These are phyloP conservation scores for Halichoerus grypus DNA, from an alignment of 2,113 vertebrate species.

Conservation along the genomic window DNA sequence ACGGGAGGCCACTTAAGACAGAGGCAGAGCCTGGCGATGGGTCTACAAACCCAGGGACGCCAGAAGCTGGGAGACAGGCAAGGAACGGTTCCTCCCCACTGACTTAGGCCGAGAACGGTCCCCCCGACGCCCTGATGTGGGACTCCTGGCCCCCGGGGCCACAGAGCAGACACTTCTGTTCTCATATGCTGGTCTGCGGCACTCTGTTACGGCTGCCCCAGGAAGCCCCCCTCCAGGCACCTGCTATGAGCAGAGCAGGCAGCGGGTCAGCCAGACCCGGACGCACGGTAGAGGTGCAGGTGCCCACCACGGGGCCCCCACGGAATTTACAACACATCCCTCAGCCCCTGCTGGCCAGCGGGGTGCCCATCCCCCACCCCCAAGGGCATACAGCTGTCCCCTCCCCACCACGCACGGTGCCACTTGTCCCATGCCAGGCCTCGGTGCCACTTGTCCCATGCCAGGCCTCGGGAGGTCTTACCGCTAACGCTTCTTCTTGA, in stretches of 20 bases:
- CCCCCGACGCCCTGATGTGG: accelerated
- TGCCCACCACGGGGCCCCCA: accelerated
- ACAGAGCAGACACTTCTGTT: neutral
- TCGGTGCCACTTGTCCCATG: accelerated
- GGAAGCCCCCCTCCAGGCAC: accelerated
- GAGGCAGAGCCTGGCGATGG: neutral
- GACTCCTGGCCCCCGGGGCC: neutral
- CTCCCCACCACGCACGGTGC: accelerated
- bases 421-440: too few species aligned
- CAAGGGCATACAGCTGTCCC: accelerated
- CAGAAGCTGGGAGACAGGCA: neutral
- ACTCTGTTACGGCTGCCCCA: accelerated
- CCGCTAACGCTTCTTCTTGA: constrained; percentile 96
- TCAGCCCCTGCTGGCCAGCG: neutral
- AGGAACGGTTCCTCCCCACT: neutral
- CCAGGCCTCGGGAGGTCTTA: constrained; percentile 71
- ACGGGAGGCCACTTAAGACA: neutral
- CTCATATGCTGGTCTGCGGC: neutral
- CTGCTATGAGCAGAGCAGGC: neutral
- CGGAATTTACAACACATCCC: accelerated
- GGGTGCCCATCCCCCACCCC: accelerated
- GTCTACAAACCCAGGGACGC: too few species aligned
- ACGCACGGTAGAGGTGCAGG: accelerated
- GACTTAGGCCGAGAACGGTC: accelerated
- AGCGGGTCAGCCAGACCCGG: too few species aligned